Conservation (phyloP, 2,797 vertebrate genomes). For the Coracias cyanogaster region DNA sequence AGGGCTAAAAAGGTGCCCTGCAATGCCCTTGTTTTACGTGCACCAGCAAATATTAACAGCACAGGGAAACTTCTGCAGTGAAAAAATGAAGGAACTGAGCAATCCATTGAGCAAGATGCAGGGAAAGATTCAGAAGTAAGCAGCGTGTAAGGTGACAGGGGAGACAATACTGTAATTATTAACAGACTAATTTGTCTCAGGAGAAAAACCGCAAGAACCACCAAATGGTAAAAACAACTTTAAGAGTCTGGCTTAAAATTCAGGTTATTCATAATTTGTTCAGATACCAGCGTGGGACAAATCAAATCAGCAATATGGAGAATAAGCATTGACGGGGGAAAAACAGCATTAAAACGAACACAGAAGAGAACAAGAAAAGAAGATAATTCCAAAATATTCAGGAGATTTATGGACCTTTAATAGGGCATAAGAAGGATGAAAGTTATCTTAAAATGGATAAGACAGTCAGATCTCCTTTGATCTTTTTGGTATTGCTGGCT, state of each 20-base stretch:
- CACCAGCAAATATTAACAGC: neutral
- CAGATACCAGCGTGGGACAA: neutral
- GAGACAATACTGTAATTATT: neutral
- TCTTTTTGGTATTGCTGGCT: neutral
- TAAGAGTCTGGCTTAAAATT: neutral
- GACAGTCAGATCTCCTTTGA: neutral
- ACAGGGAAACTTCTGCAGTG: neutral
- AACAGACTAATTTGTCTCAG: neutral
- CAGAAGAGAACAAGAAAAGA: neutral
- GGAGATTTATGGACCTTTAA: neutral
- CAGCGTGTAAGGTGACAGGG: neutral
- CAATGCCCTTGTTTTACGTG: neutral
- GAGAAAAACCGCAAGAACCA: neutral
- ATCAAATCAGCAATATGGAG: neutral
- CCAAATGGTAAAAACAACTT: conserved; percentile 11
- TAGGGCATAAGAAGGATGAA: neutral
- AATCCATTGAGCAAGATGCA: neutral
- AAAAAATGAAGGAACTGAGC: neutral
- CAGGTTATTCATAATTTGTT: neutral
- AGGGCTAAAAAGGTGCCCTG: neutral
- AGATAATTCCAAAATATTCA: neutral
- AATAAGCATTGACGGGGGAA: neutral
- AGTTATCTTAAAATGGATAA: neutral
- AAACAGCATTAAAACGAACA: neutral
- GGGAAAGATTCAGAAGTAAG: neutral